Percentiles rank a stretch among this genome's conserved stretches.
Conservation (phyloP, 2,797 vertebrate genomes). For the Hemibagrus guttatus region DNA sequence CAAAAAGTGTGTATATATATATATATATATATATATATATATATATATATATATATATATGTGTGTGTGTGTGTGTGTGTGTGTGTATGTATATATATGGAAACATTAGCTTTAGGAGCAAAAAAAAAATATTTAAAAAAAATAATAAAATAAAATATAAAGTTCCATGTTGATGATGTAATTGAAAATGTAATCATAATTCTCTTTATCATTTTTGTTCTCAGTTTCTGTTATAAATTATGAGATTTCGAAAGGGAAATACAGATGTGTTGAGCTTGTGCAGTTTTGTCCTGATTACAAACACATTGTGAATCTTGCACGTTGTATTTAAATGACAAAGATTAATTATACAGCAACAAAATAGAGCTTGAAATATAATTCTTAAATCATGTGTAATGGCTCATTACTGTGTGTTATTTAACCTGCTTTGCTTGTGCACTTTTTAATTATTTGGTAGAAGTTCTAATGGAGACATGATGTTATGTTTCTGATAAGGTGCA, state of each 20-base stretch:
- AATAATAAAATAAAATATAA: too few species aligned
- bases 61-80: neutral
- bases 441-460: neutral
- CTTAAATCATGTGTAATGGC: neutral
- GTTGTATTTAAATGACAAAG: neutral
- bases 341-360: conserved; percentile 6
- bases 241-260: neutral
- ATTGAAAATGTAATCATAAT: neutral
- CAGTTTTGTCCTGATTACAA: neutral
- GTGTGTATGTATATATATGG: too few species aligned
- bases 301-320: neutral
- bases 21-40: too few species aligned
- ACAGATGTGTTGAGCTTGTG: neutral
- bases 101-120: neutral
- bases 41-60: too few species aligned
- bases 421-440: neutral
- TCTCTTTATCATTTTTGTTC: neutral
- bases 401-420: neutral
- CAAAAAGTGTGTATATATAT: neutral
- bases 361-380: neutral
- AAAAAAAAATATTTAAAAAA: neutral
- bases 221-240: neutral
- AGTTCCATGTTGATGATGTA: neutral
- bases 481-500: conserved; percentile 23
- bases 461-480: conserved; percentile 19